phyloP scores from a whole-genome alignment of 2,888 invertebrate species.

The Diplazon laetatorius region DNA sequence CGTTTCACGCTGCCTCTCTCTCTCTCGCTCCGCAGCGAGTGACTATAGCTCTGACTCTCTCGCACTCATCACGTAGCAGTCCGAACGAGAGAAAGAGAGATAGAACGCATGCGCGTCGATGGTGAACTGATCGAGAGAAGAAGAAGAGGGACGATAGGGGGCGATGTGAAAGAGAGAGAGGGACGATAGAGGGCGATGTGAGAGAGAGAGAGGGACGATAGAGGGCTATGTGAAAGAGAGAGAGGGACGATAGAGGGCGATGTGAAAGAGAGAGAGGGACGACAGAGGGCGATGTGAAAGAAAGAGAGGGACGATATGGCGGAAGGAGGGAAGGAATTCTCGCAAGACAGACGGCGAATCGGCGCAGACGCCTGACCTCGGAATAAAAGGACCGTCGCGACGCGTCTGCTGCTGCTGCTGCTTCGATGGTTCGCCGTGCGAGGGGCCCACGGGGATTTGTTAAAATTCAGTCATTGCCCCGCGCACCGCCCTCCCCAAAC shows the following conservation, averaged over 20 bases:
- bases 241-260: conserved; percentile 26
- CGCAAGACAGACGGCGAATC: conserved; percentile 63
- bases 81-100: conserved; percentile 64
- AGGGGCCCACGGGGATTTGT: conserved; percentile 51
- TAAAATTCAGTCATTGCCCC: conserved; percentile 64
- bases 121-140: no score
- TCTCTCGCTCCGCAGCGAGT: no score
- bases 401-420: conserved; percentile 60
- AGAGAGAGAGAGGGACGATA: conserved; percentile 23
- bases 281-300: conserved; percentile 34
- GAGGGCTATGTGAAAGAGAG: conserved; percentile 17
- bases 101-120: no score
- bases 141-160: not conserved
- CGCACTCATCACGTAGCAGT: no score
- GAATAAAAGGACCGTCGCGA: conserved; percentile 65
- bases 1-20: no score
- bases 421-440: conserved; percentile 45
- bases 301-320: no score
- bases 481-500: conserved; percentile 50
- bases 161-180: not conserved
- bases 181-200: conserved; percentile 64
- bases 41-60: no score
- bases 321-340: conserved; percentile 45
- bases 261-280: conserved; percentile 19
- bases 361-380: conserved; percentile 69